Conservation (phyloP, 2,888 invertebrate species). For the Cephus pulcher region DNA sequence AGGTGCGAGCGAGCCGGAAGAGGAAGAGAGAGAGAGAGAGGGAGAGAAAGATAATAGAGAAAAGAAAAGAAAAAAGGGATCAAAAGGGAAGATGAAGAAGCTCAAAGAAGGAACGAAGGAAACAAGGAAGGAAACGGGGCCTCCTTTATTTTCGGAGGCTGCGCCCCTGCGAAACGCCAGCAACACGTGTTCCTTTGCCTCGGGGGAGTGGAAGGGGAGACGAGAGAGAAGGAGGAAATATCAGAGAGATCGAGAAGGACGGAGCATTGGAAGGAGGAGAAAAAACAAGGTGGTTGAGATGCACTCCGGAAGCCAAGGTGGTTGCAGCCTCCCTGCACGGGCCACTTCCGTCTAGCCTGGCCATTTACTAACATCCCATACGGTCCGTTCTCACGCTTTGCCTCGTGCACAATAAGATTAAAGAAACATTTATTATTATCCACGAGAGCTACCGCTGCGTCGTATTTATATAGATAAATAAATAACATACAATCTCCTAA, state of each 20-base stretch:
- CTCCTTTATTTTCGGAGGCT: slow-evolving; percentile 17
- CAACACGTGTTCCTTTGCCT: neutral
- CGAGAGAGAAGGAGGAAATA: slow-evolving; percentile 13
- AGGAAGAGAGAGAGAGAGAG: slow-evolving; percentile 4
- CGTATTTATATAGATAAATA: neutral
- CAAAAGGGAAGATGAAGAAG: neutral
- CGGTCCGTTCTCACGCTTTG: neutral
- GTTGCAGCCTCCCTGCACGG: slow-evolving; percentile 60
- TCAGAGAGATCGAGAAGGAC: slow-evolving; percentile 15
- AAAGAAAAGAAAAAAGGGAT: slow-evolving; percentile 10
- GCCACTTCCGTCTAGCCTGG: slow-evolving; percentile 57
- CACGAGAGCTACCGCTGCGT: neutral
- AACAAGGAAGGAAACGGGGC: slow-evolving; percentile 29
- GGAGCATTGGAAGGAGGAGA: slow-evolving; percentile 26
- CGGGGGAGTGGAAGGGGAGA: neutral
- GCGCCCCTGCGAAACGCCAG: slow-evolving; percentile 10
- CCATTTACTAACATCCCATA: neutral
- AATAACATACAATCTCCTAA: neutral
- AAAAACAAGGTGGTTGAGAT: slow-evolving; percentile 57
- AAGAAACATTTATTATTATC: neutral
- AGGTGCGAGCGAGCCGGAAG: slow-evolving; percentile 19
- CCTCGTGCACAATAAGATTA: neutral
- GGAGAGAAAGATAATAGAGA: neutral
- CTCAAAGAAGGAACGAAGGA: slow-evolving; percentile 18
- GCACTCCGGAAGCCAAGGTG: slow-evolving; percentile 65